Evolutionary conservation across 1,140 invertebrate species (phyloP), one percentile per base, ranked within the genome.

Genomic region (Drosophila sucinea): DNA sequence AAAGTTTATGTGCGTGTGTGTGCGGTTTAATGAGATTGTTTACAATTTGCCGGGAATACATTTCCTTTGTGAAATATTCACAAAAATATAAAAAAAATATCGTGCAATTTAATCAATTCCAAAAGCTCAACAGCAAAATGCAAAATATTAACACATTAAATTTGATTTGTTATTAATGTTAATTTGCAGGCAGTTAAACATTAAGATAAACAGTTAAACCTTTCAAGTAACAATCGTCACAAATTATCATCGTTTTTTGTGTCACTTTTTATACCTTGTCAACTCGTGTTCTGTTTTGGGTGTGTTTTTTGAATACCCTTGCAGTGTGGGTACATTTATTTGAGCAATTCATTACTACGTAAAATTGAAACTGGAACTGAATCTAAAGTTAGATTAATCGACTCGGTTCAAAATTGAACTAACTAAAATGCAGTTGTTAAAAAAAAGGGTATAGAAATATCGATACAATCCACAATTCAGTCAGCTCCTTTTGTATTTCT

Each of bases 11-110:
- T 47, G 27, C 25, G 30, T 61, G 60, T 57, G 57, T 77, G 54
- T 40, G 58, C 67, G 40, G 35, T 79, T 79, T 73, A 83, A 86
- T 79, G 79, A 83, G 73, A 79, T 79, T 86, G 80, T 87, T 87
- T 86, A 79, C 73, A 63, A 8, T 51, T 27, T 10, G 23, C 0
- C 6, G 44, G 23, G 44, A 51, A 25, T 7, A 27, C 25, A 73
- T 75, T 69, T 51, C 32, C 40, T 25, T 58, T 67, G 30, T 74
- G 32, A 35, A 23, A 27, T 51, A 51, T 51, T 51, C 7, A 58
- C 30, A 58, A 58, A 29, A 29, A 29, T 17, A 17, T 17, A 55
- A 54, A 55, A 11, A 55, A 55, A 30, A 55, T 10, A 58, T 17
- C 7, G 7, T 44, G 56, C 64, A 57, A 57, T 38, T 58, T 58